These are phyloP conservation scores for Polyommatus icarus DNA, from an alignment of 2,888 invertebrate genomes.

Conservation along the genomic window DNA sequence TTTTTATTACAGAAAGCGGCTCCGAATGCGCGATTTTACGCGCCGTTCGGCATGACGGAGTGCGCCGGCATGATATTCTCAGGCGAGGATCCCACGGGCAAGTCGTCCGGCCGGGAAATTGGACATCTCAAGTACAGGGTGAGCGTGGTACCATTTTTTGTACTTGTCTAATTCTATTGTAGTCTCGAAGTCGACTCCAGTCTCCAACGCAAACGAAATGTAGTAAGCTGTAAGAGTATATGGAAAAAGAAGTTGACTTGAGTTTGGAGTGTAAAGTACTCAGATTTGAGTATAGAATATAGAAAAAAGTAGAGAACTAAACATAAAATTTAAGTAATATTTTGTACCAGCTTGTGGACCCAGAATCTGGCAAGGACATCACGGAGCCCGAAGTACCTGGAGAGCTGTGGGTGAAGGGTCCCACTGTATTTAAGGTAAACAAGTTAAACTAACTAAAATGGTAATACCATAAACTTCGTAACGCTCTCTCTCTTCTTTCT, in stretches of 20 bases:
- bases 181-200: too few relatives aligned
- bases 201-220: too few relatives aligned
- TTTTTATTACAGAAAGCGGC: slow-evolving; percentile 34
- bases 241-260: too few relatives aligned
- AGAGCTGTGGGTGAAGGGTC: slow-evolving; percentile 67
- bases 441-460: too few relatives aligned
- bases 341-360: slow-evolving; percentile 61
- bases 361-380: slow-evolving; percentile 54
- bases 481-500: too few relatives aligned
- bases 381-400: slow-evolving; percentile 60
- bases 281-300: too few relatives aligned
- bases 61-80: slow-evolving; percentile 37
- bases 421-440: slow-evolving; percentile 52
- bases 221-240: too few relatives aligned
- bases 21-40: slow-evolving; percentile 35
- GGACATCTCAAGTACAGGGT: slow-evolving; percentile 58
- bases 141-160: slow-evolving; percentile 37
- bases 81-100: slow-evolving; percentile 36
- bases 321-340: too few relatives aligned
- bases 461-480: too few relatives aligned
- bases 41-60: slow-evolving; percentile 40
- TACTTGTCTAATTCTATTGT: neutral
- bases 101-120: slow-evolving; percentile 55
- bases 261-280: too few relatives aligned
- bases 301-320: too few relatives aligned